Evolutionary conservation across 37 sponge, comb jelly and placozoan species (phyloP).

Genomic region (Tethya wilhelma): DNA sequence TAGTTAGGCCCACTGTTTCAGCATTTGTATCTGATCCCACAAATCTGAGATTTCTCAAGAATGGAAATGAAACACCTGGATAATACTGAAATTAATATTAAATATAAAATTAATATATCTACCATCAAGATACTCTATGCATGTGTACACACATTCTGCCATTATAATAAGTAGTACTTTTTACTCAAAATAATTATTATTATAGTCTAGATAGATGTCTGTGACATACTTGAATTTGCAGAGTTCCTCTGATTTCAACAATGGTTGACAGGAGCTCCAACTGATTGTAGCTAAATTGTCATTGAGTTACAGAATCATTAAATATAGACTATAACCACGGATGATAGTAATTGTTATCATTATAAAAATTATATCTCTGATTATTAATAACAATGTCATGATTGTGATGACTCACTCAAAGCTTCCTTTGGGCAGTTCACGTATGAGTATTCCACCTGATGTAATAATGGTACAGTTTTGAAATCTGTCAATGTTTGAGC

Average conservation of each 20-base stretch:
- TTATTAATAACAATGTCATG: background rate
- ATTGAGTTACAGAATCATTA: too few species aligned
- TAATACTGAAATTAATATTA: too few species aligned
- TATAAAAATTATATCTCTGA: background rate
- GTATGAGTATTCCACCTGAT: constrained; percentile 5
- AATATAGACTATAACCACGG: too few species aligned
- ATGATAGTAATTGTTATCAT: background rate
- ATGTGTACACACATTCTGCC: too few species aligned
- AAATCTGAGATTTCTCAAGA: constrained; percentile 42
- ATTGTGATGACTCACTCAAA: background rate
- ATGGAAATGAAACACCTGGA: constrained; percentile 14
- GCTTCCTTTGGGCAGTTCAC: background rate
- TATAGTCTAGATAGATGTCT: too few species aligned
- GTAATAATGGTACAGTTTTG: constrained; percentile 40
- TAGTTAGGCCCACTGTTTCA: background rate
- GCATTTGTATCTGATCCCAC: constrained; percentile 32
- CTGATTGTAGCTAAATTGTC: constrained; percentile 5
- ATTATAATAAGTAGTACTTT: too few species aligned
- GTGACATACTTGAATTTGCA: too few species aligned
- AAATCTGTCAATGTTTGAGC: background rate
- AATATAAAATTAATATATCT: too few species aligned
- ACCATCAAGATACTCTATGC: too few species aligned
- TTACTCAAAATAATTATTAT: too few species aligned
- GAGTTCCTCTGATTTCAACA: constrained; percentile 61
- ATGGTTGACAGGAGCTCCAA: constrained; percentile 33